A percentile compares a stretch with the other conserved stretches of the same genome.
Conservation (phyloP, 2,888 invertebrate genomes). For the Gymnosoma rotundatum region DNA sequence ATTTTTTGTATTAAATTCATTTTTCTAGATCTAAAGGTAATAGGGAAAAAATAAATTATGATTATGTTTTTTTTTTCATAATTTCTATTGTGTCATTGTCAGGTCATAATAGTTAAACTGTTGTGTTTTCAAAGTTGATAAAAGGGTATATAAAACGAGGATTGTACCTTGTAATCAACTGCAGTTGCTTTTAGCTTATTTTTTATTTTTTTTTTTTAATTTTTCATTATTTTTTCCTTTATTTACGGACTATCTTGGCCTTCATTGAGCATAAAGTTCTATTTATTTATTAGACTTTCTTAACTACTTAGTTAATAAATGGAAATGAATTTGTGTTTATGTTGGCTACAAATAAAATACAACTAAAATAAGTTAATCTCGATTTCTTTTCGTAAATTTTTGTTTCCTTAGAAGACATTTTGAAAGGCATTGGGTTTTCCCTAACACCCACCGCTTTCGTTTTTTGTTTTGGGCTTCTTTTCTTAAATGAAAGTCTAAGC, state of each 20-base stretch:
- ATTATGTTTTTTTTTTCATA: conserved; percentile 12
- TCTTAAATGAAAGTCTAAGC: too few species aligned
- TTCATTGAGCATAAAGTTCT: background rate
- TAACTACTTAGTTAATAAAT: background rate
- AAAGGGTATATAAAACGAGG: background rate
- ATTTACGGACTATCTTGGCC: background rate
- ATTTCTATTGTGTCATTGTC: conserved; percentile 65
- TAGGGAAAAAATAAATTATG: conserved; percentile 4
- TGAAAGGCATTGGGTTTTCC: too few species aligned
- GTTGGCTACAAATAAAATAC: too few species aligned
- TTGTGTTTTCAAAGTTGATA: conserved; percentile 5
- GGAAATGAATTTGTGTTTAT: too few species aligned
- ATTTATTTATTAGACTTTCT: background rate
- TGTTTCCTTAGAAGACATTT: too few species aligned
- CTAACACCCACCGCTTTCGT: too few species aligned
- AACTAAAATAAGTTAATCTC: too few species aligned
- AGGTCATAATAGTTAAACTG: conserved; percentile 52
- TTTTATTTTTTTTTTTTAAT: too few species aligned
- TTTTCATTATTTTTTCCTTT: background rate
- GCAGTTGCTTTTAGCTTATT: conserved; percentile 1
- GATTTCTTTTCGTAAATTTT: too few species aligned
- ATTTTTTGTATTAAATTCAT: conserved; percentile 10
- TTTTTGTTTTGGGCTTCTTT: too few species aligned
- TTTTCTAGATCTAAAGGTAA: conserved; percentile 22
- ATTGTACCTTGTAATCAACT: conserved; percentile 1